Evolutionary conservation across 2,888 invertebrate genomes (phyloP).

Genomic region (Thysanoteuthis rhombus): DNA sequence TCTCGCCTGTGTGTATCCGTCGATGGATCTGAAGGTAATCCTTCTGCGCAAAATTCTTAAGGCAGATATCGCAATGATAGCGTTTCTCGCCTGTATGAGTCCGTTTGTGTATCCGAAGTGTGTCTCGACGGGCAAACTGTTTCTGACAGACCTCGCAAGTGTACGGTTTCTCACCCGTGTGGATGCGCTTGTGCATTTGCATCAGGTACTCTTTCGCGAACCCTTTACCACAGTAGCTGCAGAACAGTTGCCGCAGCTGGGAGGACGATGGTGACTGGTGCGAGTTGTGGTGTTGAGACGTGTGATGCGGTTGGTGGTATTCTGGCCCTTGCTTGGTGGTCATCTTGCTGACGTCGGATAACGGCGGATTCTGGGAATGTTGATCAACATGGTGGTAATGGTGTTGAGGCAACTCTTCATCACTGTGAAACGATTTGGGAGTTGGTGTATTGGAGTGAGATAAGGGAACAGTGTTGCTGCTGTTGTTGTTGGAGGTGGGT

Average conservation of each 20-base stretch:
- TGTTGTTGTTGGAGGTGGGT: background rate
- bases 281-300: background rate
- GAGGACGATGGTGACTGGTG: background rate
- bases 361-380: background rate
- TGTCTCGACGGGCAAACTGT: background rate
- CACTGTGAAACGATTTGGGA: background rate
- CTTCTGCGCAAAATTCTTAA: slow-evolving; percentile 14
- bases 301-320: no score
- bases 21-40: background rate
- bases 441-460: background rate
- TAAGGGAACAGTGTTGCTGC: background rate
- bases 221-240: slow-evolving; percentile 1
- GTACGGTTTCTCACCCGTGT: background rate
- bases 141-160: background rate
- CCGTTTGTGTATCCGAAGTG: background rate
- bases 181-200: background rate
- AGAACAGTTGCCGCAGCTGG: background rate
- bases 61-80: background rate
- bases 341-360: background rate
- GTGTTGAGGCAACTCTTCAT: background rate
- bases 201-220: background rate
- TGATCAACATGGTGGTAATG: background rate
- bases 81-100: background rate
- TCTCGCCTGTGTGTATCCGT: background rate
- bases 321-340: background rate